Evolutionary conservation across 2,888 invertebrate species (phyloP).

Genomic region (Chrysolina oricalcia): DNA sequence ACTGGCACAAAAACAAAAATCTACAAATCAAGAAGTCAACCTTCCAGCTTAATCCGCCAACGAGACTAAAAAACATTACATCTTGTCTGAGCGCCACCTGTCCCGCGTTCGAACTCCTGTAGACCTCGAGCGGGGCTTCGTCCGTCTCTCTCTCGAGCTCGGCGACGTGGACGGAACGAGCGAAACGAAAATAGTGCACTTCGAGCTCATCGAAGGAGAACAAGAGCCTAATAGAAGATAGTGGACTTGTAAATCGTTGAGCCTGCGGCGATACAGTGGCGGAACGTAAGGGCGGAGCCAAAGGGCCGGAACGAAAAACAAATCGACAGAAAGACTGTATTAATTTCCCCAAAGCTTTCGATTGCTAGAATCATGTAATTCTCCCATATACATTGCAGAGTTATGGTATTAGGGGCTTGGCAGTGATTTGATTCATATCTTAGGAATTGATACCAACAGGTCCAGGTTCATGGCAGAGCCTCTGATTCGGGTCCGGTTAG

Average conservation of each 20-base stretch:
- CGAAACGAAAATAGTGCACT: slow-evolving; percentile 29
- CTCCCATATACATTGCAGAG: too few relatives aligned
- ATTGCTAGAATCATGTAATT: too few relatives aligned
- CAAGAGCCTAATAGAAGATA: slow-evolving; percentile 57
- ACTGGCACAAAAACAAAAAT: slow-evolving; percentile 36
- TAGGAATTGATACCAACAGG: too few relatives aligned
- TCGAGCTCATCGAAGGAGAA: slow-evolving; percentile 39
- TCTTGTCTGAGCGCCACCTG: slow-evolving; percentile 55
- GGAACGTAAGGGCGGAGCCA: slow-evolving; percentile 16
- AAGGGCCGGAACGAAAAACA: not conserved
- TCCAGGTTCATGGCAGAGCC: too few relatives aligned
- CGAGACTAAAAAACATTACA: slow-evolving; percentile 43
- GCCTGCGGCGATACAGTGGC: slow-evolving; percentile 50
- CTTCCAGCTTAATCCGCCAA: slow-evolving; percentile 45
- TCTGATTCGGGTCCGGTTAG: too few relatives aligned
- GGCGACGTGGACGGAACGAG: not conserved
- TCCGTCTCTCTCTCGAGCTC: slow-evolving; percentile 31
- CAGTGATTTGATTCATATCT: too few relatives aligned
- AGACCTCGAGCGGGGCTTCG: slow-evolving; percentile 33
- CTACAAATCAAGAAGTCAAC: slow-evolving; percentile 45
- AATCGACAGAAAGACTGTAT: not conserved
- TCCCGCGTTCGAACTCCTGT: slow-evolving; percentile 35
- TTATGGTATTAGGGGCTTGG: too few relatives aligned
- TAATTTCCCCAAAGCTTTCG: too few relatives aligned
- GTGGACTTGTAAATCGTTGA: slow-evolving; percentile 58